Conservation (phyloP, 1,140 invertebrate genomes). For the Aphelenchoides fujianensis region DNA sequence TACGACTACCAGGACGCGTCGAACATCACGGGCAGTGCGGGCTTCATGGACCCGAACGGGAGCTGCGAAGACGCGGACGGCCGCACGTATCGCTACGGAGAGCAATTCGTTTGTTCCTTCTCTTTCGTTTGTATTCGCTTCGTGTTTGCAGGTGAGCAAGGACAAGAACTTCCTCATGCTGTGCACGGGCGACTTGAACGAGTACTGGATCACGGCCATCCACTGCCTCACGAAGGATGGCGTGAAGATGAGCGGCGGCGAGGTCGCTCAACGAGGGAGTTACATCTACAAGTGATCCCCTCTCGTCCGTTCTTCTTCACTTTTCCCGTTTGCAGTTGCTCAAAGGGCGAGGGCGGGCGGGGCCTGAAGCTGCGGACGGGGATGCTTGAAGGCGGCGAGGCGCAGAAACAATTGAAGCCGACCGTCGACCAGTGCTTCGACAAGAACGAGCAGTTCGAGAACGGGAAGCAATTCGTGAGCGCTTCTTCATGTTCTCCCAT, state of each 20-base stretch:
- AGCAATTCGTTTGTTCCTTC: neutral
- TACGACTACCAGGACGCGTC: neutral
- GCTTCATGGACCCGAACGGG: neutral
- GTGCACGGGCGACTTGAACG: neutral
- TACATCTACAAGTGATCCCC: neutral
- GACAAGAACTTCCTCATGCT: constrained; percentile 11
- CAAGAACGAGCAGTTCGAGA: neutral
- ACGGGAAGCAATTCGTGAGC: neutral
- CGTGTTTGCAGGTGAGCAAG: neutral
- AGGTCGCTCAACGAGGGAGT: neutral
- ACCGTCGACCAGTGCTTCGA: constrained; percentile 2
- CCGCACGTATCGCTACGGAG: neutral
- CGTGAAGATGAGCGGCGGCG: neutral
- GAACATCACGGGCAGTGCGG: neutral
- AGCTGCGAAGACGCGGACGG: neutral
- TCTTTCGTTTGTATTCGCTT: neutral
- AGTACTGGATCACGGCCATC: neutral
- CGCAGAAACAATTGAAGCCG: neutral
- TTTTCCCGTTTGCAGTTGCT: neutral
- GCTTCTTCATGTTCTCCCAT: no score
- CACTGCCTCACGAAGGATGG: constrained; percentile 3
- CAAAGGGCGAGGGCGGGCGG: neutral
- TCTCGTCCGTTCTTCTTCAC: neutral
- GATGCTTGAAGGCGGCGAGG: neutral
- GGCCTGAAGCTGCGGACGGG: neutral